Evolutionary conservation across 2,888 invertebrate species (phyloP).

Genomic region (Drosophila birchii): DNA sequence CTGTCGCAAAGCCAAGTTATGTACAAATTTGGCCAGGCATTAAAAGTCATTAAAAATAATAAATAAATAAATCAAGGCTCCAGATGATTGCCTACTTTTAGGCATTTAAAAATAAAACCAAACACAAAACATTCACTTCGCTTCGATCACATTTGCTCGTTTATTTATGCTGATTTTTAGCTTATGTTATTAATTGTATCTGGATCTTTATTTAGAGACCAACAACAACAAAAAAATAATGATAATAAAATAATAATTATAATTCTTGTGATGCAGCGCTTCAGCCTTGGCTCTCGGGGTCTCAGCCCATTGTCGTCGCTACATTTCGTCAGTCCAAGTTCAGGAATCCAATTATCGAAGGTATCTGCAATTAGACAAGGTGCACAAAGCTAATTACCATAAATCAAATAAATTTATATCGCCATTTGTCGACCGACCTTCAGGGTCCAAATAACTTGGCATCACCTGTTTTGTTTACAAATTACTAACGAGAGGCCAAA

Average conservation of each 20-base stretch:
- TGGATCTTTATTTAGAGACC: neutral
- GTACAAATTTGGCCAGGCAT: neutral
- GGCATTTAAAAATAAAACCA: constrained; percentile 20
- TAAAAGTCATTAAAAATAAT: neutral
- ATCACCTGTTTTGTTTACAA: constrained; percentile 14
- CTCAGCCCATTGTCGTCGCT: constrained; percentile 17
- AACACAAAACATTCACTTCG: neutral
- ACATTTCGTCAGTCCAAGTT: constrained; percentile 74
- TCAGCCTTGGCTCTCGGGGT: constrained; percentile 42
- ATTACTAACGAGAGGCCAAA: constrained; percentile 6
- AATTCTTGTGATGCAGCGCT: constrained; percentile 29
- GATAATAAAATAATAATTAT: constrained; percentile 2
- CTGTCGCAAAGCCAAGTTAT: constrained; percentile 5
- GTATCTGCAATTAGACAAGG: constrained; percentile 74
- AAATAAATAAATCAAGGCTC: neutral
- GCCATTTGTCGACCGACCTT: constrained; percentile 45
- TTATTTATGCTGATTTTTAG: constrained; percentile 12
- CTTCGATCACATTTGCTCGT: constrained; percentile 10
- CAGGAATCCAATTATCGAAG: constrained; percentile 81
- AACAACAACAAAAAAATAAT: neutral
- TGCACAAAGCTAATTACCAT: constrained; percentile 57
- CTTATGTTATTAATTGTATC: neutral
- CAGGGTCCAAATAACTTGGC: constrained; percentile 32
- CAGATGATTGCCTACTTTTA: constrained; percentile 45
- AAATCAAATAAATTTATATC: constrained; percentile 64